Base-by-base conservation (phyloP, 2,113 vertebrate species). In the Nothocercus nigrocapillus region DNA sequence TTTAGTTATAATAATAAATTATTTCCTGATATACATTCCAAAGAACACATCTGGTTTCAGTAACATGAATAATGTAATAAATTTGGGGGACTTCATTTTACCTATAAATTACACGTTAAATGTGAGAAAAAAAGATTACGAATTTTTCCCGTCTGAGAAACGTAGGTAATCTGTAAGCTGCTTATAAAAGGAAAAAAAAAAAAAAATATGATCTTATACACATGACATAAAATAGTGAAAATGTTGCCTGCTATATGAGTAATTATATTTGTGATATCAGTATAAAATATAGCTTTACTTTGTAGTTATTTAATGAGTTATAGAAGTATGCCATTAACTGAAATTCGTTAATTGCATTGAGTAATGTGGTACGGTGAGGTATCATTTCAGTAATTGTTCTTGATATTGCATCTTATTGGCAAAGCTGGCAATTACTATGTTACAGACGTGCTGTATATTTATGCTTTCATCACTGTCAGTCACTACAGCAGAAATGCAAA, bases 101-200 rank as follows among this genome's bases (percentile, higher is more conserved):
- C 84, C 30, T 78, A 87, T 96, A 97, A 96, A 97, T 96, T 94
- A 74, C 28, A 69, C 89, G 83, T 92, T 62, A 92, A 90, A 97
- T 85, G 62, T 89, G 49, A 82, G 21, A 75, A 90, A 25, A 66
- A 90, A 66, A 34, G 93, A 90, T 40, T 63, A 67, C 83, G 77
- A 86, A n/a, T 74, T 82, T 79, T 94, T 94, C 45, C 51, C 40
- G 38, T 84, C 9, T 74, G n/a, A 75, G 27, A 25, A 56, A 59
- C 13, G 2, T 30, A 40, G 21, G 45, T 69, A 79, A 70, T 38
- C 44, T 75, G 82, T 49, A 88, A 78, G 30, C 49, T 86, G 28
- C 64, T 77, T 87, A 80, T 54, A 95, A 97, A 91, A 62, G 61
- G 88, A 95, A 28, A 40, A 54, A 54, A 44, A 42, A 42, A 42